phyloP scores from a whole-genome alignment of 2,888 invertebrate species.

The Heteromurus nitidus region DNA sequence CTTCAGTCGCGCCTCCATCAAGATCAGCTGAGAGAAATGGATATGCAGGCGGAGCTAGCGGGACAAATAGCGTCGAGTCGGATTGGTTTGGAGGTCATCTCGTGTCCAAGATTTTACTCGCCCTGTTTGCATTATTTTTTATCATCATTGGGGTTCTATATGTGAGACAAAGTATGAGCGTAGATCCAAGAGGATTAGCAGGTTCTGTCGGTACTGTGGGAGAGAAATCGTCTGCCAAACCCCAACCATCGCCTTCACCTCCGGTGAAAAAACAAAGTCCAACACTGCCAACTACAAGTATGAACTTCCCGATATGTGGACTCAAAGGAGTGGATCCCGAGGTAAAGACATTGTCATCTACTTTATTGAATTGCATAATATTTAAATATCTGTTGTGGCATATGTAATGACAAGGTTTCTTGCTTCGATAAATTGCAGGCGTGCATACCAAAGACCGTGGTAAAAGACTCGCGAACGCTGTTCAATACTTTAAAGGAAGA shows the following conservation, averaged over 20 bases:
- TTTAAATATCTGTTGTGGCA: neutral
- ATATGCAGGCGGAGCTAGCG: conserved; percentile 19
- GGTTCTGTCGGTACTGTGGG: neutral
- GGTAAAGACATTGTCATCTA: conserved; percentile 35
- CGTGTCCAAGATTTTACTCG: conserved; percentile 57
- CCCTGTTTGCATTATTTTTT: conserved; percentile 49
- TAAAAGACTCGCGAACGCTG: conserved; percentile 65
- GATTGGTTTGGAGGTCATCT: conserved; percentile 52
- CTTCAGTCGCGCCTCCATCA: conserved; percentile 42
- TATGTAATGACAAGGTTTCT: neutral
- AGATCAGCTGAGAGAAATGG: conserved; percentile 49
- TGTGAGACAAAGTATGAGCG: conserved; percentile 21
- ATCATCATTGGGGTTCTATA: conserved; percentile 48
- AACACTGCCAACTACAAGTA: conserved; percentile 8
- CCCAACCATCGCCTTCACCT: conserved; percentile 16
- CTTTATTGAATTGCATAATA: neutral
- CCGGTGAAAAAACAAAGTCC: conserved; percentile 32
- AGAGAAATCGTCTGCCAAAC: neutral
- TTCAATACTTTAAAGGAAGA: conserved; percentile 66
- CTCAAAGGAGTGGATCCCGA: conserved; percentile 58
- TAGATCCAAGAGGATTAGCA: conserved; percentile 37
- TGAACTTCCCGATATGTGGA: conserved; percentile 68
- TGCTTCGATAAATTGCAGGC: conserved; percentile 30
- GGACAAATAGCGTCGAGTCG: conserved; percentile 6
- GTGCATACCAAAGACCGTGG: conserved; percentile 64